Evolutionary conservation across 2,888 invertebrate genomes (phyloP), one percentile per base, ranked within the genome.

Genomic region (Synanthedon myopaeformis): DNA sequence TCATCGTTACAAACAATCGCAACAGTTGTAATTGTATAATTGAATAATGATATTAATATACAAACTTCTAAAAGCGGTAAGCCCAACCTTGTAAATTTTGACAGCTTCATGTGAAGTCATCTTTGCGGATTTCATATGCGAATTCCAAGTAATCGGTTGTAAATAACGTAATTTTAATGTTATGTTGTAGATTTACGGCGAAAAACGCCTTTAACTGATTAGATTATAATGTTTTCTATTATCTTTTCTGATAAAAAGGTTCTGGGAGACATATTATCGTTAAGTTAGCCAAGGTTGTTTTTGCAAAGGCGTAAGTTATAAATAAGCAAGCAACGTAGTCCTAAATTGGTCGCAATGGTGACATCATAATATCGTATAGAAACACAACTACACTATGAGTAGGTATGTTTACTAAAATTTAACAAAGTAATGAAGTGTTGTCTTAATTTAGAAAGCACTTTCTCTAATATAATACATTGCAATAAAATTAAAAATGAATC

Each of bases 291-390:
- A 45, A 45, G 45, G 45, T 45, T 45, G 45, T 14, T 45, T 23
- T 12, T 45, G 14, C 14, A 45, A 13, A 45, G 45, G 45, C 45
- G 45, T 45, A 14, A 45, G 45, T 45, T 45, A 45, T 13, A 45
- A 13, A 13, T 45, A 45, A 45, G 45, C 45, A 13, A 14, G 45
- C 10, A 35, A 35, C 35, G 45, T 14, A 45, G 64, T 58, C 54
- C 54, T 62, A 67, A 70, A 70, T 71, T 70, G 68, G 59, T 60
- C 59, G 55, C 59, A 53, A 49, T 56, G 74, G 73, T 74, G 74
- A 72, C 74, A 74, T 74, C 74, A 74, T 67, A 4, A 23, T 23
- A 61, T 41, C 54, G 54, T 48, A 53, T 58, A 54, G 61, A 60
- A 59, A 56, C 59, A 59, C 54, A 60, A 17, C 12, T 49, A 49